phyloP scores from a whole-genome alignment of 2,888 invertebrate species.

The Drosophila borborema region DNA sequence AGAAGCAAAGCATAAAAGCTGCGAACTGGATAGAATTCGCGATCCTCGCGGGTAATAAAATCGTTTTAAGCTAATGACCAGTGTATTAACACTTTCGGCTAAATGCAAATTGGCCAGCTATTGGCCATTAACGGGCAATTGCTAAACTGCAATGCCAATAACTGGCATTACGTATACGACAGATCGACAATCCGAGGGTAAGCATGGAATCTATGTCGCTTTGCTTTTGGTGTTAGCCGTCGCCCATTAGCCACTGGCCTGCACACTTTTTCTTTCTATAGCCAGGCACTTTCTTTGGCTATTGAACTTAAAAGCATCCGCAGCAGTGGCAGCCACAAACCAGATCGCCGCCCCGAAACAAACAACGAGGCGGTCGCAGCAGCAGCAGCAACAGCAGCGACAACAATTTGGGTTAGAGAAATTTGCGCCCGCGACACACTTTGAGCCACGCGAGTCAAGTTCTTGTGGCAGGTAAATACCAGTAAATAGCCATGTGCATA shows the following conservation, averaged over 20 bases:
- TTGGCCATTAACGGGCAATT: constrained; percentile 52
- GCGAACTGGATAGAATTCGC: background rate
- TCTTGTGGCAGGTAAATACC: constrained; percentile 64
- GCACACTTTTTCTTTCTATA: constrained; percentile 77
- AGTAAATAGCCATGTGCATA: constrained; percentile 15
- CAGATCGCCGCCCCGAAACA: constrained; percentile 58
- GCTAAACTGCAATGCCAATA: constrained; percentile 54
- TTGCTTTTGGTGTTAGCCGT: constrained; percentile 18
- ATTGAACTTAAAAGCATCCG: constrained; percentile 74
- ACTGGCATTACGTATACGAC: constrained; percentile 71
- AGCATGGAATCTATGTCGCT: constrained; percentile 39
- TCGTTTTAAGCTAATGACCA: constrained; percentile 41
- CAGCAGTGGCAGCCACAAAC: constrained; percentile 49
- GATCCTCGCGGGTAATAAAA: constrained; percentile 49
- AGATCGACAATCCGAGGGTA: constrained; percentile 17
- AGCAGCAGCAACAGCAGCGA: constrained; percentile 27
- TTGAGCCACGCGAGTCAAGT: constrained; percentile 45
- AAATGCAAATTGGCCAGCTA: constrained; percentile 27
- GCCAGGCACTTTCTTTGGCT: constrained; percentile 77
- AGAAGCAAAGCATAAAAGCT: constrained; percentile 4
- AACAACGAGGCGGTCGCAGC: constrained; percentile 32
- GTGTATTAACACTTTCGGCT: constrained; percentile 49
- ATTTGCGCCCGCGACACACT: constrained; percentile 77
- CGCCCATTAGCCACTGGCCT: constrained; percentile 47
- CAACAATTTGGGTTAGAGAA: constrained; percentile 79